These are phyloP conservation scores for Halcyon malimbica DNA, from an alignment of 2,113 vertebrate genomes.

Conservation along the genomic window DNA sequence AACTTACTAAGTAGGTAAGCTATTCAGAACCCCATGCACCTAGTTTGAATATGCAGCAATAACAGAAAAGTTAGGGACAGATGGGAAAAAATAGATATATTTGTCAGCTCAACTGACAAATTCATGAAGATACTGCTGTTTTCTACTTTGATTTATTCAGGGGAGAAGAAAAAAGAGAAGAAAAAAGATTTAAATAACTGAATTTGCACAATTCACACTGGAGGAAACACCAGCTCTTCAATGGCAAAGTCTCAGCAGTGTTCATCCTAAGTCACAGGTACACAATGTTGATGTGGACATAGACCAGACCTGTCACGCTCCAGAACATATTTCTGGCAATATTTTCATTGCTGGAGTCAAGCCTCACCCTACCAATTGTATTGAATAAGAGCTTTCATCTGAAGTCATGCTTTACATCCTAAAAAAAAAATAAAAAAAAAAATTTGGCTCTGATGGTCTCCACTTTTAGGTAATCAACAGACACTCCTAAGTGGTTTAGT, in stretches of 20 bases:
- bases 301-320: neutral
- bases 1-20: neutral
- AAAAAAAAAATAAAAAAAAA: neutral
- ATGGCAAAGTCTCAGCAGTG: neutral
- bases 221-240: neutral
- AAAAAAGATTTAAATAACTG: neutral
- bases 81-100: neutral
- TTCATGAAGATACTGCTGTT: neutral
- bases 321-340: neutral
- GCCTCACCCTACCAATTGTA: neutral
- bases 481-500: neutral
- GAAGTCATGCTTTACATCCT: neutral
- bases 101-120: neutral
- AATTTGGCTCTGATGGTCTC: neutral
- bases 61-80: neutral
- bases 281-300: neutral
- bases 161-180: neutral
- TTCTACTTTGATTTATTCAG: neutral
- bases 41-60: neutral
- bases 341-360: neutral
- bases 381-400: neutral
- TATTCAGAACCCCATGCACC: neutral
- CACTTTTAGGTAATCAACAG: neutral
- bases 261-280: neutral
- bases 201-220: neutral